Evolutionary conservation across 2,113 vertebrate genomes (phyloP).

Genomic region (Mirounga angustirostris): DNA sequence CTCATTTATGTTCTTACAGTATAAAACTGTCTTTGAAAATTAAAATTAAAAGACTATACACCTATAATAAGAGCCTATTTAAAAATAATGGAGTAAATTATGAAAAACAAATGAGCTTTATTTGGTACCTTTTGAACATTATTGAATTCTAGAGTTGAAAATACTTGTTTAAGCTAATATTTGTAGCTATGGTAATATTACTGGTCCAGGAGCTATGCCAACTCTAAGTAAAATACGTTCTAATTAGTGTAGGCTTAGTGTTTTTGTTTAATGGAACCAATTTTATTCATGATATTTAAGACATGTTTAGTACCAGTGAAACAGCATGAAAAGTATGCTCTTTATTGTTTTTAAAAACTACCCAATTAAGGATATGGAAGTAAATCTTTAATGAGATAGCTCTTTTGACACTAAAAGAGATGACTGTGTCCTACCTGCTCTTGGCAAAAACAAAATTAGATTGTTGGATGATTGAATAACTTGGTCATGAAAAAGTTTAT

Average conservation of each 20-base stretch:
- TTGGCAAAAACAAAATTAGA: slow-evolving; percentile 2
- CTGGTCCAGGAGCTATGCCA: slow-evolving; percentile 12
- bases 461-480: slow-evolving; percentile 48
- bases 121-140: slow-evolving; percentile 58
- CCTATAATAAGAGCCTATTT: slow-evolving; percentile 53
- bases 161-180: slow-evolving; percentile 46
- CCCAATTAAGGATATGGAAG: background rate
- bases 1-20: slow-evolving; percentile 56
- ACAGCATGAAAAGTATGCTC: background rate
- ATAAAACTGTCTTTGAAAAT: slow-evolving; percentile 60
- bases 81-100: slow-evolving; percentile 60
- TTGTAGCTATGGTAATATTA: slow-evolving; percentile 58
- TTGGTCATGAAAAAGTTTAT: slow-evolving; percentile 50
- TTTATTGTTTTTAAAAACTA: slow-evolving; percentile 58
- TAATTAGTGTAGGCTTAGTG: slow-evolving; percentile 41
- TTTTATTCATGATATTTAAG: slow-evolving; percentile 45
- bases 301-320: slow-evolving; percentile 30
- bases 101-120: slow-evolving; percentile 49
- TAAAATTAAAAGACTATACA: slow-evolving; percentile 52
- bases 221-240: background rate
- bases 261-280: slow-evolving; percentile 52
- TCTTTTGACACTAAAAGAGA: slow-evolving; percentile 27
- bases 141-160: slow-evolving; percentile 63
- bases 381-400: slow-evolving; percentile 36
- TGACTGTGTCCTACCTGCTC: background rate